phyloP scores from a whole-genome alignment of 2,888 invertebrate genomes.

The Ichneumoninae sp. region DNA sequence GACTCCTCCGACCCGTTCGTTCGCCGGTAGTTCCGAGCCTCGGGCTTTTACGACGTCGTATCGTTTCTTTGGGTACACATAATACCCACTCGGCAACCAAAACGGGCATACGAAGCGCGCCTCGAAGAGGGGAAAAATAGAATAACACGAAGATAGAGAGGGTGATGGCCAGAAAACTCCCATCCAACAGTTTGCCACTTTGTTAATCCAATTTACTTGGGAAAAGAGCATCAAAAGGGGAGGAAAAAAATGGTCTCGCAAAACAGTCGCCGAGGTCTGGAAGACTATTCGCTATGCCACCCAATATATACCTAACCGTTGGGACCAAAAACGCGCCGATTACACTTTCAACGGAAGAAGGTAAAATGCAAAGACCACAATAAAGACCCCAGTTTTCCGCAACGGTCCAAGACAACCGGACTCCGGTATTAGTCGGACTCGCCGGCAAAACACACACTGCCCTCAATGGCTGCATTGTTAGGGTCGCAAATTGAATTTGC shows the following conservation, averaged over 20 bases:
- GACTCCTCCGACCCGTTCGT: not conserved
- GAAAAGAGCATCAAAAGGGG: not conserved
- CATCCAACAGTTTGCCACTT: not conserved
- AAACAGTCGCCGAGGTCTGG: not conserved
- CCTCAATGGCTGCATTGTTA: slow-evolving; percentile 20
- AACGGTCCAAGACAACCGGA: slow-evolving; percentile 32
- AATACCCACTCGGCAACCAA: slow-evolving; percentile 2
- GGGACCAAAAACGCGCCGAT: not conserved
- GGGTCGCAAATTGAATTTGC: slow-evolving; percentile 71
- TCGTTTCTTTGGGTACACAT: slow-evolving; percentile 25
- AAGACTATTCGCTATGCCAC: not conserved
- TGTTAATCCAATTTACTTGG: slow-evolving; percentile 43
- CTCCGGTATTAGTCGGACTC: slow-evolving; percentile 6
- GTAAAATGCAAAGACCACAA: slow-evolving; percentile 47
- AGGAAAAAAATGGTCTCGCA: not conserved
- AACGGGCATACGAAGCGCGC: not conserved
- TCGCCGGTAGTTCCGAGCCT: slow-evolving; percentile 33
- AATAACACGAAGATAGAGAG: not conserved
- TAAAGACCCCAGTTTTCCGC: slow-evolving; percentile 71
- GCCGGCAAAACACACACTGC: not conserved
- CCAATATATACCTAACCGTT: not conserved
- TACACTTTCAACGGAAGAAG: not conserved
- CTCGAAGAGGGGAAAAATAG: slow-evolving; percentile 14
- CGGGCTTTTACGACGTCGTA: slow-evolving; percentile 43
- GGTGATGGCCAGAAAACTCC: not conserved